Evolutionary conservation across 1,140 invertebrate species (phyloP), one percentile per base, ranked within the genome.

Genomic region (Cyphomyrmex costatus): DNA sequence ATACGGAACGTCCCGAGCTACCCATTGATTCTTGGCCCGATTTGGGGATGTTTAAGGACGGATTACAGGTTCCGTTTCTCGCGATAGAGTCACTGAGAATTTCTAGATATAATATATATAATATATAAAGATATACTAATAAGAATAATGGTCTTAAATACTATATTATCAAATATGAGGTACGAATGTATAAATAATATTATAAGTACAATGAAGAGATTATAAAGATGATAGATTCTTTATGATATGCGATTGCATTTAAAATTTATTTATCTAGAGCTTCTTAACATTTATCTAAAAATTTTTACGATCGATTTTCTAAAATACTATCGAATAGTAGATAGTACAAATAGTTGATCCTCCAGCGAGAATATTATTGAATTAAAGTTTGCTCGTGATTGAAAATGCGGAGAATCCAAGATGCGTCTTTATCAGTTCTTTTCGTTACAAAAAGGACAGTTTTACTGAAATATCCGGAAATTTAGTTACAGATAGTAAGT

Each of bases 1-100:
- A 88, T 87, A 61, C 36, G 27, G 14, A 27, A 42, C 71, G 79
- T 60, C 51, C 30, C 10, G 14, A 46, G 16, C 63, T 16, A 46
- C 7, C 21, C 78, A 33, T 53, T 53, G 46, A 68, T 80, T 49
- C 49, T 49, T 53, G 53, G 6, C 10, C 16, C 79, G 66, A 49
- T 56, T 83, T 46, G 36, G 19, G 14, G 30, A 74, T 63, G 19
- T 63, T 76, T 76, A 73, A n/a, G 19, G 10, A 33, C 16, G 51
- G n/a, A 21, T 33, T 49, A 21, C 6, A 24, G 61, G 21, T 61
- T 19, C 30, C 1, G 7, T 78, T 27, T 65, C 24, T n/a, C 58
- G 21, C n/a, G 8, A n/a, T 60, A 42, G 24, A 24, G 51, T 58
- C 7, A 1, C 0, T 21, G 27, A 58, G 16, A 24, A 36, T 74